These are phyloP conservation scores for Anastrepha ludens DNA, from an alignment of 1,140 invertebrate species.

Conservation along the genomic window DNA sequence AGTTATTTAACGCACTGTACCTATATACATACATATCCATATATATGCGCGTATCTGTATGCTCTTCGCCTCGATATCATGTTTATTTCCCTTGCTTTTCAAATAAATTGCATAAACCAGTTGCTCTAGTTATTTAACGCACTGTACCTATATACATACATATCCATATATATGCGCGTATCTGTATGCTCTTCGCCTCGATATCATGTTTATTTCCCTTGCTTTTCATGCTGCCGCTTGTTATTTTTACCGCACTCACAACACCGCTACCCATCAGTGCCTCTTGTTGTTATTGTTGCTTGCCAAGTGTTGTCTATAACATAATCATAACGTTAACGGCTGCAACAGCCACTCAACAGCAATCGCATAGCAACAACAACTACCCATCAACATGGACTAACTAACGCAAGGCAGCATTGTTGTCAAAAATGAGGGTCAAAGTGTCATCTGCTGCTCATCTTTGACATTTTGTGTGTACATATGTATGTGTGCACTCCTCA, in stretches of 20 bases:
- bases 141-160: too few species aligned
- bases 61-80: too few species aligned
- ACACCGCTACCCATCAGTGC: neutral
- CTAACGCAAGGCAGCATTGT: conserved; percentile 1
- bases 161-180: too few species aligned
- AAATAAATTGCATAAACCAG: too few species aligned
- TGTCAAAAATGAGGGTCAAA: conserved; percentile 48
- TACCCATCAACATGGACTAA: neutral
- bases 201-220: neutral
- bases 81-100: neutral
- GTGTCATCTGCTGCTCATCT: conserved; percentile 47
- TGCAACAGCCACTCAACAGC: neutral
- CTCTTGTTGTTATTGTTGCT: conserved; percentile 16
- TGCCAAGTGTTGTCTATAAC: conserved; percentile 29
- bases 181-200: too few species aligned
- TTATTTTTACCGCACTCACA: neutral
- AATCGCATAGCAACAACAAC: neutral
- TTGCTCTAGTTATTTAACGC: too few species aligned
- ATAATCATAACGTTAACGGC: conserved; percentile 29
- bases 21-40: too few species aligned
- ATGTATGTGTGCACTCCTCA: neutral
- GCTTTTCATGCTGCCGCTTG: neutral
- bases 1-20: too few species aligned
- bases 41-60: too few species aligned
- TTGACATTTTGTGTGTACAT: neutral